Conservation (phyloP, 1,140 invertebrate species). For the Drosophila cardini region DNA sequence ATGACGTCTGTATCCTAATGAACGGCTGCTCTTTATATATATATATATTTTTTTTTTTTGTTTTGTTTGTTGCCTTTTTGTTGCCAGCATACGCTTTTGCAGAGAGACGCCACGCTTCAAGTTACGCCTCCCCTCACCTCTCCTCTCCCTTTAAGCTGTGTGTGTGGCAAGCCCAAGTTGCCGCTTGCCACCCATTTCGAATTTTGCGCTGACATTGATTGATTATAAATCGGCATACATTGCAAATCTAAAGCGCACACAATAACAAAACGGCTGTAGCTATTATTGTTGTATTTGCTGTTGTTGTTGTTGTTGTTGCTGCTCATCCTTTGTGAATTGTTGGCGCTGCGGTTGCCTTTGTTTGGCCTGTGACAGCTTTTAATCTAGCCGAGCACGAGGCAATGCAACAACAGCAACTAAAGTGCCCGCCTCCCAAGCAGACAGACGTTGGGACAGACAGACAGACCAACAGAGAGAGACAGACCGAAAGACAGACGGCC, state of each 20-base stretch:
- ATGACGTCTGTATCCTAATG: slow-evolving; percentile 79
- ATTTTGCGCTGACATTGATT: slow-evolving; percentile 82
- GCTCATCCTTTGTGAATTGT: slow-evolving; percentile 72
- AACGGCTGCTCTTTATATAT: slow-evolving; percentile 69
- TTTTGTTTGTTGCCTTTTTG: background rate
- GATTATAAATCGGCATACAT: slow-evolving; percentile 83
- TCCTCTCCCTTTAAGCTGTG: too few relatives aligned
- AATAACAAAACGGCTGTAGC: slow-evolving; percentile 66
- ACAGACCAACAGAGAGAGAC: slow-evolving; percentile 16
- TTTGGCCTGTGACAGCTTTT: slow-evolving; percentile 82
- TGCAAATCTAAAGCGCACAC: slow-evolving; percentile 79
- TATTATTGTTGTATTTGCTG: slow-evolving; percentile 32
- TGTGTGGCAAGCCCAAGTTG: slow-evolving; percentile 6
- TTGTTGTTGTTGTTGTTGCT: slow-evolving; percentile 44
- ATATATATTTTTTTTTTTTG: too few relatives aligned
- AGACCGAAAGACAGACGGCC: slow-evolving; percentile 2
- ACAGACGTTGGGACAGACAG: slow-evolving; percentile 10
- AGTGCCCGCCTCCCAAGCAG: slow-evolving; percentile 48
- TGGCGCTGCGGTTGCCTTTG: slow-evolving; percentile 76
- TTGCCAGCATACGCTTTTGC: slow-evolving; percentile 66
- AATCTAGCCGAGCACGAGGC: slow-evolving; percentile 78
- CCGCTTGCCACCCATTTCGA: slow-evolving; percentile 56
- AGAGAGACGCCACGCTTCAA: slow-evolving; percentile 2
- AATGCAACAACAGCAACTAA: slow-evolving; percentile 50
- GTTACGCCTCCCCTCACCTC: background rate